Percentiles rank a stretch among this genome's conserved stretches.
Conservation (phyloP, 1,140 invertebrate species). For the Xylocopa sonorina region DNA sequence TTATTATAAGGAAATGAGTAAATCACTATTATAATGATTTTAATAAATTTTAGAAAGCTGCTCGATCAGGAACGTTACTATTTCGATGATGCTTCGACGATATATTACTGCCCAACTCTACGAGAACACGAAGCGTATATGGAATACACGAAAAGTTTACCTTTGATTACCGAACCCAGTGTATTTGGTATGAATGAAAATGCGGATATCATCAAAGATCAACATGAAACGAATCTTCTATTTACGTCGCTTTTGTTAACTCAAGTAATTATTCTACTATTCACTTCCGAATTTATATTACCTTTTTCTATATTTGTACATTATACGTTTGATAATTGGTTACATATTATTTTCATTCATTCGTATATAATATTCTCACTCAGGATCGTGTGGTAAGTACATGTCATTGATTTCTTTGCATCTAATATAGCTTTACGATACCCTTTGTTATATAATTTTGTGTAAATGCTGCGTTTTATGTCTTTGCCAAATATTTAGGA, state of each 20-base stretch:
- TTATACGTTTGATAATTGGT: constrained; percentile 1
- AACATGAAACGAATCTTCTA: constrained; percentile 91
- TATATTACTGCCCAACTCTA: constrained; percentile 89
- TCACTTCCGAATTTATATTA: neutral
- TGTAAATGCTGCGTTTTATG: constrained; percentile 23
- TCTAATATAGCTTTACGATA: constrained; percentile 1
- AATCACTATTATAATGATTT: neutral
- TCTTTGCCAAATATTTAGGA: constrained; percentile 70
- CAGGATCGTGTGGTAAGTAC: constrained; percentile 78
- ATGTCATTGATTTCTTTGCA: neutral
- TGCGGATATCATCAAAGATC: constrained; percentile 97
- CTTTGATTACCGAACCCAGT: constrained; percentile 90
- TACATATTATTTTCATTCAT: constrained; percentile 22
- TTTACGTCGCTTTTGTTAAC: constrained; percentile 91
- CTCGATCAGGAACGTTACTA: constrained; percentile 74
- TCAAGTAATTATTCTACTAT: constrained; percentile 86
- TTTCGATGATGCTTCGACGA: constrained; percentile 76
- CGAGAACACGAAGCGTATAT: constrained; percentile 91
- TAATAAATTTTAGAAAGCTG: constrained; percentile 59
- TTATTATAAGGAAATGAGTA: too few relatives aligned
- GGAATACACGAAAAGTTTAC: constrained; percentile 89
- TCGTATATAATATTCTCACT: constrained; percentile 11
- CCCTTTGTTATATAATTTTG: constrained; percentile 27
- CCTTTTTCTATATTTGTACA: neutral
- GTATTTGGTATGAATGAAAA: constrained; percentile 97